Conservation (phyloP, 2,113 vertebrate genomes). For the Corydoras sp. region DNA sequence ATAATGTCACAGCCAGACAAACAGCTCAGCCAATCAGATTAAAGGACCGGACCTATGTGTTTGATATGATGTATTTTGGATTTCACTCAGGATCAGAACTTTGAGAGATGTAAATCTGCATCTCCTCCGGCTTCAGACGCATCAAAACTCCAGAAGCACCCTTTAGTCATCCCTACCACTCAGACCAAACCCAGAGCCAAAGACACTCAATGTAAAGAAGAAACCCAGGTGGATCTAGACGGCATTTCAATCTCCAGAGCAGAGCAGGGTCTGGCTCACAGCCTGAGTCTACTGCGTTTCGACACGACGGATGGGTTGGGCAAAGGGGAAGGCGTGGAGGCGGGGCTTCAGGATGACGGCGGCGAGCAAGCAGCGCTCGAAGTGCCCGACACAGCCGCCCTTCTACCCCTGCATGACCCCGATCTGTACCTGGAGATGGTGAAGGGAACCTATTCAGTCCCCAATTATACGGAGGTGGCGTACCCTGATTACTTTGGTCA, state of each 20-base stretch:
- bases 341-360: slow-evolving; percentile 79
- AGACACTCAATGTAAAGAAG: slow-evolving; percentile 50
- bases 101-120: slow-evolving; percentile 61
- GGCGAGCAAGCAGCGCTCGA: slow-evolving; percentile 70
- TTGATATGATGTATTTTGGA: neutral
- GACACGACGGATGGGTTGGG: slow-evolving; percentile 5
- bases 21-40: no score
- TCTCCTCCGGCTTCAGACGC: slow-evolving; percentile 51
- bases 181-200: slow-evolving; percentile 50
- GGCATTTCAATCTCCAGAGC: slow-evolving; percentile 60
- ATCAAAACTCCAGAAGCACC: slow-evolving; percentile 68
- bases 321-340: slow-evolving; percentile 58
- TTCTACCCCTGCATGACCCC: slow-evolving; percentile 83
- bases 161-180: slow-evolving; percentile 86
- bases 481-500: slow-evolving; percentile 98
- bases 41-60: no score
- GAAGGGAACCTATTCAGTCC: slow-evolving; percentile 84
- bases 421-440: slow-evolving; percentile 92
- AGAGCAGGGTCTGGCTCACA: slow-evolving; percentile 71
- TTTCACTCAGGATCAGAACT: slow-evolving; percentile 69
- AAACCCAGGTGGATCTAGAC: slow-evolving; percentile 59
- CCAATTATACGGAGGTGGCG: slow-evolving; percentile 87
- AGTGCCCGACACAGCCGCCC: slow-evolving; percentile 68
- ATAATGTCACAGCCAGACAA: no score
- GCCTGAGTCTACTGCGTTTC: slow-evolving; percentile 63